Evolutionary conservation across 2,113 vertebrate genomes (phyloP), one percentile per base, ranked within the genome.

Genomic region (Brachirus orientalis): DNA sequence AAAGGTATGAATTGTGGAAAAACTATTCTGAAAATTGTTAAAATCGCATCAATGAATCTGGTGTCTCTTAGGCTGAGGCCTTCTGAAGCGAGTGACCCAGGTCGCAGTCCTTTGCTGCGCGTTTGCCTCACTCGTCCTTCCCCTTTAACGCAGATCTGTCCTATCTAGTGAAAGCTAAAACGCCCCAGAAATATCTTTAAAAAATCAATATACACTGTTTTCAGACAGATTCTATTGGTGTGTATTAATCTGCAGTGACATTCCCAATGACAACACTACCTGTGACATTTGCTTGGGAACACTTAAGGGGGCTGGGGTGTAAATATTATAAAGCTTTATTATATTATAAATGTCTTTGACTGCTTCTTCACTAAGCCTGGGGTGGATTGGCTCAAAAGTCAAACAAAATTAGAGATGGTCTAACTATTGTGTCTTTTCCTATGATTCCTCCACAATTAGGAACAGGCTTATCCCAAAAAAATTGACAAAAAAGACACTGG

Each of bases 381-480:
- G 28, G 6, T 28, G 12, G 11, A 50, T 19, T 50, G 19, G 19
- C 19, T 22, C 51, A n/a, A n/a, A 54, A 54, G n/a, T 37, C 33
- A 10, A 2, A 54, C 36, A 9, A 6, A 17, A 37, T 18, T 16
- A 54, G 33, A 54, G 16, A 54, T 9, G 1, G 52, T 10, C 33
- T 12, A 11, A 54, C 33, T 33, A 13, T 9, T 54, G 20, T 43
- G 46, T 10, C 45, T 56, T 56, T 63, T 33, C 40, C 45, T n/a
- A n/a, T n/a, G n/a, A n/a, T 57, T 45, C 56, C 0, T 45, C 63
- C 36, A 45, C 41, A 55, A 18, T 20, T 14, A 57, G 44, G 52
- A 62, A 72, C 52, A 41, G 20, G 4, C 60, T 63, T 44, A 51
- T 17, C 45, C n/a, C 20, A 45, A 51, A 18, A 36, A 41, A 33